Base-by-base conservation (phyloP, 2,888 invertebrate species). In the Pediacus dermestoides region DNA sequence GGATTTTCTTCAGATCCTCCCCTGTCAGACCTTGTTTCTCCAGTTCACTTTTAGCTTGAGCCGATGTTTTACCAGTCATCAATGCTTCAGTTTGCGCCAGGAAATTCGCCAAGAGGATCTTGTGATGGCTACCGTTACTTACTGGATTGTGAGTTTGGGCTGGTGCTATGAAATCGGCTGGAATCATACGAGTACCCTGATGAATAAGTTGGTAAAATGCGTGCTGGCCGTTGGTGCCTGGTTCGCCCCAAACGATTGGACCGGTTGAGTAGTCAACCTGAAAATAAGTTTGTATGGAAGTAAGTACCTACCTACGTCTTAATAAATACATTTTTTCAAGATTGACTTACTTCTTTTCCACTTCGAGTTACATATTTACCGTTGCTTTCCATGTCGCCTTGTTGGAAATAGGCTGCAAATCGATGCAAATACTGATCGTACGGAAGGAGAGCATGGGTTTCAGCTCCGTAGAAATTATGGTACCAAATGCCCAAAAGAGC, bases 301-400 rank as follows among this genome's bases (percentile, higher is more conserved):
- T n/a, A n/a, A n/a, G n/a, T n/a, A n/a, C n/a, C n/a, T n/a, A n/a
- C n/a, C n/a, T n/a, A n/a, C n/a, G n/a, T n/a, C n/a, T n/a, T n/a
- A n/a, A n/a, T n/a, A n/a, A 21, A 39, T 15, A 25, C 33, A 31
- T 1, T 30, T 18, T 7, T 15, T 11, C 2, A n/a, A 22, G 7
- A 13, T 2, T 28, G 72, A 58, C 72, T 64, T 36, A 78, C 78
- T 12, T 52, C 70, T 40, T 77, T 67, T 0, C 87, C 86, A 8
- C 76, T 72, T 16, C 85, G 78, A 0, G 88, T 88, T 15, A 90
- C 87, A 60, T 85, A 87, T 73, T 99, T 99, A 46, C 99, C 99
- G 70, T 99, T 99, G 51, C 94, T 94, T 71, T 99, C 99, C 99
- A 99, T 97, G 63, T 97, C 97, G 2, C 96, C 96, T 74, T 99